Conservation (phyloP, 1,140 invertebrate species). For the Heliconius hewitsoni region DNA sequence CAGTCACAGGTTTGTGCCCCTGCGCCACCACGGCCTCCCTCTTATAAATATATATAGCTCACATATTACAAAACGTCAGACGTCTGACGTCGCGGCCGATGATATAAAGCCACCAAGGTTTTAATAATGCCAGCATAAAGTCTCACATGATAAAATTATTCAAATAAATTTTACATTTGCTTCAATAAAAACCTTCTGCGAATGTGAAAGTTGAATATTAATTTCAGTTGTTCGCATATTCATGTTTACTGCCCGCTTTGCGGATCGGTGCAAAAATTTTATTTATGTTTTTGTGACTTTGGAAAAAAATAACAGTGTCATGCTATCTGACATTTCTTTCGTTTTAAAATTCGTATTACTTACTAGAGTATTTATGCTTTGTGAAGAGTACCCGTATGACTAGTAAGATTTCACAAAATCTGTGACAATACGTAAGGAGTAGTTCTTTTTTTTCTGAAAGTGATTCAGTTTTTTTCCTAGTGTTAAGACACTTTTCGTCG, state of each 20-base stretch:
- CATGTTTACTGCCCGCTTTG: constrained; percentile 35
- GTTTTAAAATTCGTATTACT: no score
- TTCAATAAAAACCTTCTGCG: constrained; percentile 36
- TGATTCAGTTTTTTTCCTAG: neutral
- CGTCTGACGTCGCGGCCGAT: constrained; percentile 14
- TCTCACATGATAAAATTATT: constrained; percentile 36
- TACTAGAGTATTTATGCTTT: no score
- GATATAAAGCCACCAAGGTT: constrained; percentile 27
- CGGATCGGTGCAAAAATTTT: constrained; percentile 17
- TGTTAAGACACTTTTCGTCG: no score
- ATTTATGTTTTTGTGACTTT: neutral
- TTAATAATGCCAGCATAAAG: constrained; percentile 30
- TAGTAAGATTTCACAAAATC: no score
- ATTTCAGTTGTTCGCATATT: constrained; percentile 46
- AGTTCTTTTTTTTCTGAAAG: neutral
- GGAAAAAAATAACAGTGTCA: neutral
- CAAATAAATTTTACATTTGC: constrained; percentile 40
- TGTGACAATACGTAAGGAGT: no score
- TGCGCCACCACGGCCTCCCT: no score
- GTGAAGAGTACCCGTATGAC: no score
- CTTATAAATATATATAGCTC: no score
- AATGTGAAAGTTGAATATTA: constrained; percentile 43
- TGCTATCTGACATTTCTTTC: neutral
- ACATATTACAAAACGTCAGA: constrained; percentile 13
- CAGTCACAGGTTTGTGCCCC: no score